Conservation (phyloP, 2,113 vertebrate species). For the Notarius quadriscutis region DNA sequence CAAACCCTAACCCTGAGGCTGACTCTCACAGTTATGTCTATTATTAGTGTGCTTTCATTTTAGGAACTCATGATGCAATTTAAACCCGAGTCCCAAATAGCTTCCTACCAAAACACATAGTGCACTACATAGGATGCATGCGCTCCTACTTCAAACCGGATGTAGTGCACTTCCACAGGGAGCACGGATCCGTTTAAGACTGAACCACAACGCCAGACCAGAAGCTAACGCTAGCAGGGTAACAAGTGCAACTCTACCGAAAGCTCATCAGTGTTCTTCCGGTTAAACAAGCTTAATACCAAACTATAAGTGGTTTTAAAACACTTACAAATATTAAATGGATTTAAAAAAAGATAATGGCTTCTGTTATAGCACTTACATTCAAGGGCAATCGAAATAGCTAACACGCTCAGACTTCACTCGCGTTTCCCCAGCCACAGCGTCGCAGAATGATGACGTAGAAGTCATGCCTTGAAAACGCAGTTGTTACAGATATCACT, state of each 20-base stretch:
- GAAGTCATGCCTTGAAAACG: constrained; percentile 39
- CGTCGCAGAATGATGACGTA: constrained; percentile 59
- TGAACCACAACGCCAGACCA: neutral
- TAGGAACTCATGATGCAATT: neutral
- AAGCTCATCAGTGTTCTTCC: neutral
- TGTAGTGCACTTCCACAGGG: neutral
- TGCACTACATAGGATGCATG: neutral
- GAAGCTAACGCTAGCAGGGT: neutral
- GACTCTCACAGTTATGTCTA: neutral
- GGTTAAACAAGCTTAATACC: neutral
- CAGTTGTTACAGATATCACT: neutral
- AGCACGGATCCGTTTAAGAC: neutral
- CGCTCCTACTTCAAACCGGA: neutral
- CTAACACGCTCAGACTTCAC: neutral
- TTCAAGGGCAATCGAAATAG: neutral
- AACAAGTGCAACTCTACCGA: neutral
- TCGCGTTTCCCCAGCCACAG: neutral
- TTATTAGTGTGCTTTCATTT: neutral
- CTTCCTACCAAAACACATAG: too few species aligned
- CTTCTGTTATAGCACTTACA: neutral
- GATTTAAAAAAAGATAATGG: neutral
- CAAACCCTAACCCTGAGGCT: too few species aligned
- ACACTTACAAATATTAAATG: neutral
- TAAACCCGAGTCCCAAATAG: neutral
- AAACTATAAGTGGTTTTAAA: neutral